Base-by-base conservation (phyloP, 1,140 invertebrate species). In the Papilio xuthus region DNA sequence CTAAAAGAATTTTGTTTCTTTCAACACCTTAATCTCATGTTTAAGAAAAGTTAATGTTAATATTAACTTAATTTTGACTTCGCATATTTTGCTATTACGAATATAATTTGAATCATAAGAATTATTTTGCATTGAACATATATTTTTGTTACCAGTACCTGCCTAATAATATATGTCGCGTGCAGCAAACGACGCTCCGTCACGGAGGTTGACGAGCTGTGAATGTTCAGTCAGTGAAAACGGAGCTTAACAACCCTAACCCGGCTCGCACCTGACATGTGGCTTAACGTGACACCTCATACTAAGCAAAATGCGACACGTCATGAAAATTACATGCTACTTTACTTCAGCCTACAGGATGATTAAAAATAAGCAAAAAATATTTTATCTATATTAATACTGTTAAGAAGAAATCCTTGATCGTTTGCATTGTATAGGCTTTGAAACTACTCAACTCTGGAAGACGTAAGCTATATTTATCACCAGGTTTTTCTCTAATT, bases 151-250 rank as follows among this genome's bases (percentile, higher is more conserved):
- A 70, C 75, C 76, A 44, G 28, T 82, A 67, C 76, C 23, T 41
- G 69, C 32, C 75, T 79, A 79, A 81, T 81, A 76, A 56, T 78
- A 69, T 74, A 60, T 77, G 78, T 77, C 74, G 60, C 69, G 28
- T 63, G 44, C 72, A 75, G 56, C 69, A 41, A 28, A 77, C 75
- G 26, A 69, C 75, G 80, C 74, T 78, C 42, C 41, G 72, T 56
- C 63, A 75, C 41, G 15, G 74, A 37, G 47, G 37, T 50, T 50
- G 80, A 73, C 78, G 80, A 79, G 77, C 70, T 56, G 75, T 81
- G 80, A 78, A 77, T 75, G 56, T 77, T 77, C 63, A 75, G 44
- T 26, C 73, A 77, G 67, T 79, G 75, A 81, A 81, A 79, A 78
- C 53, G 32, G 18, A 50, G 42, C 72, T 18, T 47, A 74, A 74